Evolutionary conservation across 2,888 invertebrate genomes (phyloP), one percentile per base, ranked within the genome.

Genomic region (Rotaria macrura): DNA sequence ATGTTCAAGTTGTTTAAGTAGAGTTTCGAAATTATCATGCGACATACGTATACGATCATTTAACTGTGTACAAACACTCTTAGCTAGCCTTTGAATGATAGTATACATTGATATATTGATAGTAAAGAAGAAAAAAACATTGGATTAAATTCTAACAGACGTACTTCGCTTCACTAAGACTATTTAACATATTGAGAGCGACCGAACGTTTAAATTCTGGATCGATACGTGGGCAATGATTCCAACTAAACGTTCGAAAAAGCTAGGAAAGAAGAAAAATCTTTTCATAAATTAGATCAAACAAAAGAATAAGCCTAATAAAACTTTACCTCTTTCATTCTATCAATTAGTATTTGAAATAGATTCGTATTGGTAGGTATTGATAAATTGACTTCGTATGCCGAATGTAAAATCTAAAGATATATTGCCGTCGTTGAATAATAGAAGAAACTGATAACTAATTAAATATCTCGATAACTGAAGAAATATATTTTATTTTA

Each of bases 1-100:
- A 55, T 93, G 91, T 86, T 91, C 94, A 23, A 95, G 91, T 65
- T 94, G 93, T 47, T 93, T 91, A 86, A 95, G 92, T 23, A 95
- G 94, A 0, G 93, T 91, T 88, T 94, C 93, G 90, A 95, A 95
- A 0, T 93, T 91, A 89, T 94, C 94, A 89, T 95, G 95, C 0
- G 95, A 94, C 6, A 93, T 92, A 88, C 93, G 93, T 52, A 95
- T 91, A 84, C 94, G 92, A 88, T 95, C 95, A 88, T 94, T 92
- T 88, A 95, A 95, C 93, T 95, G 92, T 14, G 92, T 91, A 25
- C 94, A 94, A 88, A 95, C 94, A 84, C 93, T 93, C 88, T 93
- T 93, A 0, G 95, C 94, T 43, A 95, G 91, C 88, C 94, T 93
- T 38, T 23, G 87, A 29, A n/a, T n/a, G 34, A 25, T 49, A n/a